These are phyloP conservation scores for Imbricaverruca yamaguchii DNA, from an alignment of 2,888 invertebrate species.

Conservation along the genomic window DNA sequence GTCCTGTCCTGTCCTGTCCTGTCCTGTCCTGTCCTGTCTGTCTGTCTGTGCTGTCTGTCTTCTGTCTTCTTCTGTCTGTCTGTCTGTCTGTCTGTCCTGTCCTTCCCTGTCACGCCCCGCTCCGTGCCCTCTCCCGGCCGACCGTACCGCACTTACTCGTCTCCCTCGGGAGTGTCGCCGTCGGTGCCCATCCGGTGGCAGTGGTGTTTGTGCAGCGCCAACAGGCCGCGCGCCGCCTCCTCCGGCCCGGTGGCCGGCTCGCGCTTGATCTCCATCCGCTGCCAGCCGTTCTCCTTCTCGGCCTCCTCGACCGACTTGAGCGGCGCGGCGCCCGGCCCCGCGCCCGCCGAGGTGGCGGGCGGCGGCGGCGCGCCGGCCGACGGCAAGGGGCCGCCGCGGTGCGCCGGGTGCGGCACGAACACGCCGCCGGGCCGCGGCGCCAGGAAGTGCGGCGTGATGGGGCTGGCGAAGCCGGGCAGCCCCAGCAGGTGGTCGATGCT, in stretches of 20 bases:
- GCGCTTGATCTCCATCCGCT: not conserved
- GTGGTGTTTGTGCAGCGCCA: slow-evolving; percentile 23
- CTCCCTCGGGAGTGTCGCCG: not conserved
- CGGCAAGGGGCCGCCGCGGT: not conserved
- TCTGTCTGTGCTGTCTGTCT: too few species aligned
- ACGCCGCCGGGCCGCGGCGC: not conserved
- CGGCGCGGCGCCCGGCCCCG: not conserved
- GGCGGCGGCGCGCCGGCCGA: not conserved
- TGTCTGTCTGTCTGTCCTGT: too few species aligned
- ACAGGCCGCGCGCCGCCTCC: slow-evolving; percentile 22
- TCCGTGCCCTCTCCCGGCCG: not conserved
- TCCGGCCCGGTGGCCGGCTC: slow-evolving; percentile 12
- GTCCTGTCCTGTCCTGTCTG: too few species aligned
- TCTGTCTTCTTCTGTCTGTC: too few species aligned
- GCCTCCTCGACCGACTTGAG: not conserved
- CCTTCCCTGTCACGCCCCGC: too few species aligned
- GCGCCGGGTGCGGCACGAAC: slow-evolving; percentile 8
- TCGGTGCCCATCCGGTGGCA: slow-evolving; percentile 2
- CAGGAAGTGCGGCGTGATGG: slow-evolving; percentile 13
- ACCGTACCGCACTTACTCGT: not conserved
- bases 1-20: too few species aligned
- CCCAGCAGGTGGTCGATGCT: slow-evolving; percentile 19
- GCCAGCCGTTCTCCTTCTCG: slow-evolving; percentile 20
- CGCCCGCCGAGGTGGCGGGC: not conserved
- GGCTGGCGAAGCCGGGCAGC: slow-evolving; percentile 5